Percentiles rank a stretch among this genome's conserved stretches.
Evolutionary conservation across 2,113 vertebrate species (phyloP).

Genomic region (Pelecanoides urinatrix): DNA sequence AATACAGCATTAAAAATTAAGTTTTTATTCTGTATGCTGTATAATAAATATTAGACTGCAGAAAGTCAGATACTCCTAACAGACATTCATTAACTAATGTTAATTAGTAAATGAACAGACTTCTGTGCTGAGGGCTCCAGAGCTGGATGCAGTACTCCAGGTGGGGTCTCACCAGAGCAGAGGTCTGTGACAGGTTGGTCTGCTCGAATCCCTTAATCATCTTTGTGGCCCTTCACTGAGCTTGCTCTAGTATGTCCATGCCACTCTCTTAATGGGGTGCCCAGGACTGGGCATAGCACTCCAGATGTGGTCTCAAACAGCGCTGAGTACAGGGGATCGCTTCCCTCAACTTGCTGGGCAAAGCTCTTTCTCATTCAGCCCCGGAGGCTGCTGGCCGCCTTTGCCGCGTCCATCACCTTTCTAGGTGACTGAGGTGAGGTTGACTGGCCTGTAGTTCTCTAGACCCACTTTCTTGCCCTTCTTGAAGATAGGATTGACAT

Average conservation of each 20-base stretch:
- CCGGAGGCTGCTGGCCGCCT: not conserved
- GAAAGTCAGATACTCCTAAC: not conserved
- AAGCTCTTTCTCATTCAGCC: not conserved
- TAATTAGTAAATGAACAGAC: too few species aligned
- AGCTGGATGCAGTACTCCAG: too few species aligned
- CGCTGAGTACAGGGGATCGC: rapidly evolving
- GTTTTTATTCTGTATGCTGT: not conserved
- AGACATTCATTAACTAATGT: not conserved
- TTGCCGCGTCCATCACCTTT: not conserved
- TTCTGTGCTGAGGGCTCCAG: too few species aligned
- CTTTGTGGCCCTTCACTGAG: not conserved
- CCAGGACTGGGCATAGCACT: not conserved
- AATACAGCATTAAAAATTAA: not conserved
- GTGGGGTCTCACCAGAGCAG: too few species aligned
- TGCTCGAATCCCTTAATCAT: not conserved
- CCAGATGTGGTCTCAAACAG: not conserved
- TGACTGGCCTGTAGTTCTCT: not conserved
- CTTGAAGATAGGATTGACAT: not conserved
- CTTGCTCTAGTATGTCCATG: not conserved
- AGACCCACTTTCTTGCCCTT: not conserved
- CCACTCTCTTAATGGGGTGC: not conserved
- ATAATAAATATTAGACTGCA: not conserved
- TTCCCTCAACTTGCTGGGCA: not conserved
- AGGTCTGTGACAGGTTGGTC: not conserved
- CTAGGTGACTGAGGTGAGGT: not conserved